phyloP scores from a whole-genome alignment of 1,140 invertebrate genomes.

The Drosophila suzukii region DNA sequence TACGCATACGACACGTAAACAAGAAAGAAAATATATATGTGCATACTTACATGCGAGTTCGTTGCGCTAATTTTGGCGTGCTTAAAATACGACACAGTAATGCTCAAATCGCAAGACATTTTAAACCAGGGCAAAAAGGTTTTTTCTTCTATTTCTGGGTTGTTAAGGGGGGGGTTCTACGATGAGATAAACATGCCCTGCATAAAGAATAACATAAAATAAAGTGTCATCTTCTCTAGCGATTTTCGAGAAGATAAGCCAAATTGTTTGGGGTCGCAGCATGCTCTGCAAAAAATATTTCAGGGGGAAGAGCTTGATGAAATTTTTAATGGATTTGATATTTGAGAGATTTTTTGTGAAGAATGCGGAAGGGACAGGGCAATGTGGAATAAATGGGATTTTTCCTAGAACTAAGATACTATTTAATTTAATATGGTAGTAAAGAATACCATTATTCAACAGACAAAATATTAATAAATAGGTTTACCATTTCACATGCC shows the following conservation, averaged over 20 bases:
- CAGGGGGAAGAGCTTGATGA: conserved; percentile 6
- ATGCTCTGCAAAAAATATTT: conserved; percentile 7
- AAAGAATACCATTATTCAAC: too few relatives aligned
- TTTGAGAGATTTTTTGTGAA: background rate
- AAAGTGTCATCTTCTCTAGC: conserved; percentile 43
- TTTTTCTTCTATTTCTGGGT: conserved; percentile 3
- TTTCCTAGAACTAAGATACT: background rate
- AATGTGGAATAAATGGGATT: background rate
- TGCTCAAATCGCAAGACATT: conserved; percentile 27
- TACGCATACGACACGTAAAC: conserved; percentile 66
- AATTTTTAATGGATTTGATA: conserved; percentile 29
- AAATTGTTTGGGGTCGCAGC: conserved; percentile 20
- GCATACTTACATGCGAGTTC: conserved; percentile 31
- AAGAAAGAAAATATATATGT: conserved; percentile 17
- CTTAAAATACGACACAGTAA: conserved; percentile 45
- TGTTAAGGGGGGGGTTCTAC: too few relatives aligned
- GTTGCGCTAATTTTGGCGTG: conserved; percentile 70
- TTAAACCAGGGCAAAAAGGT: conserved; percentile 43
- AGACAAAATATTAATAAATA: too few relatives aligned
- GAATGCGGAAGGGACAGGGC: background rate
- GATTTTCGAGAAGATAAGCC: conserved; percentile 27
- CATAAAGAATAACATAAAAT: conserved; percentile 49
- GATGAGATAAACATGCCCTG: conserved; percentile 40
- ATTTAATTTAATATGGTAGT: too few relatives aligned
- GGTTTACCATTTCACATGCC: too few relatives aligned